These are phyloP conservation scores for Megaceryle torquata DNA, from an alignment of 2,113 vertebrate species.

Conservation along the genomic window DNA sequence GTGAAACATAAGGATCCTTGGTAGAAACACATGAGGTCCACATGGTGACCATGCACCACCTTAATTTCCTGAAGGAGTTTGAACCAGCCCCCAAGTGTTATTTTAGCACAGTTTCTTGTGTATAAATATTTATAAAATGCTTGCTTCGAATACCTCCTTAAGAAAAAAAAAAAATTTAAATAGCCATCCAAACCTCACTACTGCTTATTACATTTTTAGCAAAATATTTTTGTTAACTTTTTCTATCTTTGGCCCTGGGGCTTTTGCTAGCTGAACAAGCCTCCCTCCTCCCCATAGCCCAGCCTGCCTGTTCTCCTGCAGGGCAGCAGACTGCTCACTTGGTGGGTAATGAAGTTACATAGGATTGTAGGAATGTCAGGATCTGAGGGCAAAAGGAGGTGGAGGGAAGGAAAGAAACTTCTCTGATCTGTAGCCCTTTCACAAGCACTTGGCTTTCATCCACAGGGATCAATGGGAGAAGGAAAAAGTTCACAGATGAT, in stretches of 20 bases:
- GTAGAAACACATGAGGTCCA: fast-evolving
- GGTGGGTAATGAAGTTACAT: neutral
- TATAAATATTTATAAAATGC: neutral
- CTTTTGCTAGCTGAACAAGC: neutral
- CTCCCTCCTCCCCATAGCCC: neutral
- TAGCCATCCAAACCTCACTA: neutral
- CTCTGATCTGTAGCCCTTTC: neutral
- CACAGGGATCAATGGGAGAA: neutral
- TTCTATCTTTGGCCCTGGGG: neutral
- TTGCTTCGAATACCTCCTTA: neutral
- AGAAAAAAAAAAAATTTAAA: neutral
- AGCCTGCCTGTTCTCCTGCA: neutral
- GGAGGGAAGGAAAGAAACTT: neutral
- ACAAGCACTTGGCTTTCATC: neutral
- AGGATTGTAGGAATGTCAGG: neutral
- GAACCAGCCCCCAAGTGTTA: neutral
- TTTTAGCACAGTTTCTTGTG: neutral
- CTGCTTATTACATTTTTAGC: neutral
- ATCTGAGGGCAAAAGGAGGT: neutral
- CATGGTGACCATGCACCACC: neutral
- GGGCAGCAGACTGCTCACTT: neutral
- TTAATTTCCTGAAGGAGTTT: neutral
- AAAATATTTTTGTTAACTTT: neutral
- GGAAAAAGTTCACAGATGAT: neutral
- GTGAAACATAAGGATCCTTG: neutral